Base-by-base conservation (phyloP, 2,888 invertebrate species). In the Panzeria rudis region DNA sequence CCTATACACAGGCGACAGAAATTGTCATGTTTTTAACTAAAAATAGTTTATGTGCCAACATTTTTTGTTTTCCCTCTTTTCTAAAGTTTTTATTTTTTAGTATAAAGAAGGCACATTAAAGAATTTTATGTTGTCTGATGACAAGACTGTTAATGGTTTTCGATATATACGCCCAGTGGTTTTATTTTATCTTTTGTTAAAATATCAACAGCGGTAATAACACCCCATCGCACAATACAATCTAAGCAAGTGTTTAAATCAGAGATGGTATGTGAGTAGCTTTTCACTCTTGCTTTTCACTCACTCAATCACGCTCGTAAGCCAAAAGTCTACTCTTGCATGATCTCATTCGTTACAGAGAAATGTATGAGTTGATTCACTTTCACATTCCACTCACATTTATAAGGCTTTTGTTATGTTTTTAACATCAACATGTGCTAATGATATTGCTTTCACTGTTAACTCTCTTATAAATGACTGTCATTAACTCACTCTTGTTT, bases 121-220 rank as follows among this genome's bases (percentile, higher is more conserved):
- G 76, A 68, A 73, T 56, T 76, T 69, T 83, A 56, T 76, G 68
- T 61, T 72, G 71, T 75, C 88, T 89, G 88, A 89, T 88, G 89
- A 89, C 89, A 89, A 87, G 88, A 89, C 89, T 89, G 88, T 89
- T 89, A 89, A 89, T 89, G 88, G 89, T 87, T 89, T 88, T 88
- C 87, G 89, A 89, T 88, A 88, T 85, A 79, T 88, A 87, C 86
- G 87, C 87, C 87, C 88, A 87, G 64, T 82, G 54, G 50, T 64
- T 71, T 64, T 71, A 62, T 20, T 64, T 76, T 52, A 54, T 29
- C 6, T 62, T 56, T 76, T 66, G 13, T 35, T 32, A 20, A 25
- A 78, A 66, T 41, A 73, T 13, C 64, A 50, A 41, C 61, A 59
- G 56, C 25, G 44, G 7, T 17, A 68, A 25, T 44, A 41, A n/a